Conservation (phyloP, 2,113 vertebrate genomes). For the Centropus unirufus region DNA sequence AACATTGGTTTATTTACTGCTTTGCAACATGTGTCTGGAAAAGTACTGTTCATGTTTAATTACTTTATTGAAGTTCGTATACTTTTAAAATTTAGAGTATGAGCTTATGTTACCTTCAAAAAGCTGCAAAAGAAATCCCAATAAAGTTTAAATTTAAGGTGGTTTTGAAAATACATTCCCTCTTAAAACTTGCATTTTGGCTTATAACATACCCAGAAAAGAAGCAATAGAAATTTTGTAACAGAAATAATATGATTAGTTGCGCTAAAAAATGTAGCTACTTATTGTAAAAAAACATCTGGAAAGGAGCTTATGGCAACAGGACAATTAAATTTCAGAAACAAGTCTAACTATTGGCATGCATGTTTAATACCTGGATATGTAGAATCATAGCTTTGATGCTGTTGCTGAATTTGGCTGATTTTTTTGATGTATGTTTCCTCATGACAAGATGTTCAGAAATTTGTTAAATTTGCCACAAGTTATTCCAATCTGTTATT, state of each 20-base stretch:
- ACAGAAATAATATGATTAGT: constrained; percentile 19
- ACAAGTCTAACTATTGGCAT: constrained; percentile 31
- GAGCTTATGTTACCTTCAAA: background rate
- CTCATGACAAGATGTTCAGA: constrained; percentile 47
- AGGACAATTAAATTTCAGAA: constrained; percentile 20
- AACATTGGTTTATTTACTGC: background rate
- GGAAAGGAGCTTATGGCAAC: background rate
- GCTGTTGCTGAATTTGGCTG: constrained; percentile 58
- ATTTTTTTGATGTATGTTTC: background rate
- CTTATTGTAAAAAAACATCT: background rate
- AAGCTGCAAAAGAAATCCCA: background rate
- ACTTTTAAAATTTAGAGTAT: background rate
- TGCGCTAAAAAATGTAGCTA: background rate
- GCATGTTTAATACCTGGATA: constrained; percentile 58
- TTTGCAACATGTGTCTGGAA: background rate
- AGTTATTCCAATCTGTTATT: background rate
- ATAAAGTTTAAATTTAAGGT: background rate
- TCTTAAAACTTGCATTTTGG: background rate
- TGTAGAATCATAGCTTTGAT: constrained; percentile 28
- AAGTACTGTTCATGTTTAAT: background rate
- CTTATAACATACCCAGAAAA: background rate
- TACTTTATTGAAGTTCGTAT: background rate
- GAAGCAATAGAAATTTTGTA: background rate
- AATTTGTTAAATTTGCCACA: constrained; percentile 45
- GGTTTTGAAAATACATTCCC: background rate